Conservation (phyloP, 2,888 invertebrate genomes). For the Diploptera punctata region DNA sequence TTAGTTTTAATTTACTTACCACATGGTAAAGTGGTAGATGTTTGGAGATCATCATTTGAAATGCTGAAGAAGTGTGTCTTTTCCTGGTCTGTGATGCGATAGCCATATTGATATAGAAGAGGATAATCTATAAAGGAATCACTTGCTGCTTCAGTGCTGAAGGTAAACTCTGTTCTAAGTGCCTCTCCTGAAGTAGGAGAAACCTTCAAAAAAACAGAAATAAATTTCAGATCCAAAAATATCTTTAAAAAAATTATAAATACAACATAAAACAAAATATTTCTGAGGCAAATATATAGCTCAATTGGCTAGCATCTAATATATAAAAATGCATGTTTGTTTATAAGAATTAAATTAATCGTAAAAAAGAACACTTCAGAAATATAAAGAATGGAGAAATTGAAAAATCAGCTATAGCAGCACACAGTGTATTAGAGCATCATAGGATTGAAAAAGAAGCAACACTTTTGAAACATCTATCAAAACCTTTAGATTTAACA, state of each 20-base stretch:
- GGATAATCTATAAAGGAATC: conserved; percentile 37
- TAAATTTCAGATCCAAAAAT: neutral
- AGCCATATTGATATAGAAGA: conserved; percentile 40
- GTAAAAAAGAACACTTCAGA: too few species aligned
- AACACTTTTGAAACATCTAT: too few species aligned
- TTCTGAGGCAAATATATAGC: too few species aligned
- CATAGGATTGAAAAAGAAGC: too few species aligned
- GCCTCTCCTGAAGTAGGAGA: conserved; percentile 43
- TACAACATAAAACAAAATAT: neutral
- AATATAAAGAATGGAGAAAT: too few species aligned
- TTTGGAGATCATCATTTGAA: conserved; percentile 30
- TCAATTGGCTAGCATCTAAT: too few species aligned
- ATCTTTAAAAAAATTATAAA: neutral
- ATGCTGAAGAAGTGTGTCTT: conserved; percentile 27
- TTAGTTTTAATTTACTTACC: conserved; percentile 30
- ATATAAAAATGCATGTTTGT: too few species aligned
- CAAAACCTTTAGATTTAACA: too few species aligned
- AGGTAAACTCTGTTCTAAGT: conserved; percentile 42
- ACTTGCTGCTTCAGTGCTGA: conserved; percentile 36
- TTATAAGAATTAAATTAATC: too few species aligned
- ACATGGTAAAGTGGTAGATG: conserved; percentile 27
- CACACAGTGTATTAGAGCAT: too few species aligned
- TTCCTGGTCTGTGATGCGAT: conserved; percentile 23
- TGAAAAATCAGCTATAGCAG: too few species aligned
- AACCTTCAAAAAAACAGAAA: conserved; percentile 43